Base-by-base conservation (phyloP, 2,113 vertebrate species). In the Leiothrix lutea region DNA sequence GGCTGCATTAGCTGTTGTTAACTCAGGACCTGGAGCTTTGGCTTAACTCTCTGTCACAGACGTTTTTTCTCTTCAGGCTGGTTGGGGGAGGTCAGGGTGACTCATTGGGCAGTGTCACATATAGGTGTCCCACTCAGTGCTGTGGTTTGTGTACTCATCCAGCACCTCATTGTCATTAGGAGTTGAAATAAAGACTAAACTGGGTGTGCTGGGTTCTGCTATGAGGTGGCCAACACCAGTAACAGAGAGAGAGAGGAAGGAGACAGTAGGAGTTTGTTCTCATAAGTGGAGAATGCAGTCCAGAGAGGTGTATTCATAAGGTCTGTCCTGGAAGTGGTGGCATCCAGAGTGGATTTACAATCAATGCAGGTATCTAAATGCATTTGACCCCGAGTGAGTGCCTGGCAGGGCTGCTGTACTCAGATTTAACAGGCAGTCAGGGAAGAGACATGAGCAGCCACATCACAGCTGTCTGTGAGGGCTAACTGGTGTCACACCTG, bases 51-150 rank as follows among this genome's bases (percentile, higher is more conserved):
- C 14, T 75, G 23, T 13, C 54, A 62, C 20, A 54, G 45, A 45
- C 38, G 1, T 85, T 88, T 88, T 84, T 85, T 60, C 45, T 36
- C 6, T 72, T 81, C 33, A 38, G 42, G 7, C 4, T 65, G 18
- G 11, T 1, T 38, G 36, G 15, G 18, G n/a, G 1, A 51, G 11
- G 6, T 69, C 28, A 23, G 31, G 23, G 2, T 40, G 12, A 4
- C 29, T 3, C 29, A 18, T 2, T 84, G 47, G 61, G 35, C 66
- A 5, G 31, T 45, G 36, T 65, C 40, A 65, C 5, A 8, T 81
- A 12, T 13, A 56, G 29, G 14, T 50, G 15, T 45, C 42, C 18
- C 58, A 20, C 12, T 51, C 44, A 61, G 40, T 15, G 45, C 21
- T 20, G 14, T 65, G 24, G 24, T 85, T 83, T 58, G 36, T 74